These are phyloP conservation scores for Monodelphis domestica DNA, from an alignment of 2,797 vertebrate genomes.

Conservation along the genomic window DNA sequence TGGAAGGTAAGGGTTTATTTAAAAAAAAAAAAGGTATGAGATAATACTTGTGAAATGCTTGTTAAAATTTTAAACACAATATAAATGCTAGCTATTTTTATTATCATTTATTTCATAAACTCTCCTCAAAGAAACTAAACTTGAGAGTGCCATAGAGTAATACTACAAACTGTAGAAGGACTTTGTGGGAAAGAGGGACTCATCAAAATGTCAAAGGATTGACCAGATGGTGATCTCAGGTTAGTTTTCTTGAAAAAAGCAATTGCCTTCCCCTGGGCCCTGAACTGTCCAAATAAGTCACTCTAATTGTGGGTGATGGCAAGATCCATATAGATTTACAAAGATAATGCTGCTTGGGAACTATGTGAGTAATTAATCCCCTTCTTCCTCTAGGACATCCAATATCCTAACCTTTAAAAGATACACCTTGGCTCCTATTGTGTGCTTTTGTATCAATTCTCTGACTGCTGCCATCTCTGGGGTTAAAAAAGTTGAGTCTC, in stretches of 20 bases:
- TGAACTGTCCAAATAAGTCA: not conserved
- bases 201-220: too few species aligned
- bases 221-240: too few species aligned
- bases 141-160: not conserved
- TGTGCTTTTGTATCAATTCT: not conserved
- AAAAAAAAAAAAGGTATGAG: too few species aligned
- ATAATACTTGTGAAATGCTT: too few species aligned
- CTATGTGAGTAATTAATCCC: not conserved
- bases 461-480: not conserved
- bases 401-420: not conserved
- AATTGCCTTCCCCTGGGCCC: not conserved
- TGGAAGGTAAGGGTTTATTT: too few species aligned
- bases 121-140: not conserved
- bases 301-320: not conserved
- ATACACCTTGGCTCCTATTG: not conserved
- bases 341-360: not conserved
- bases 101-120: not conserved
- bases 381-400: not conserved
- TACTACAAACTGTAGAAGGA: too few species aligned
- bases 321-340: not conserved
- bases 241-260: too few species aligned
- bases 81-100: too few species aligned
- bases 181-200: too few species aligned
- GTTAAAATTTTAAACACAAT: too few species aligned
- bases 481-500: not conserved